Evolutionary conservation across 2,888 invertebrate species (phyloP), one percentile per base, ranked within the genome.

Genomic region (Dichetophora obliterata): DNA sequence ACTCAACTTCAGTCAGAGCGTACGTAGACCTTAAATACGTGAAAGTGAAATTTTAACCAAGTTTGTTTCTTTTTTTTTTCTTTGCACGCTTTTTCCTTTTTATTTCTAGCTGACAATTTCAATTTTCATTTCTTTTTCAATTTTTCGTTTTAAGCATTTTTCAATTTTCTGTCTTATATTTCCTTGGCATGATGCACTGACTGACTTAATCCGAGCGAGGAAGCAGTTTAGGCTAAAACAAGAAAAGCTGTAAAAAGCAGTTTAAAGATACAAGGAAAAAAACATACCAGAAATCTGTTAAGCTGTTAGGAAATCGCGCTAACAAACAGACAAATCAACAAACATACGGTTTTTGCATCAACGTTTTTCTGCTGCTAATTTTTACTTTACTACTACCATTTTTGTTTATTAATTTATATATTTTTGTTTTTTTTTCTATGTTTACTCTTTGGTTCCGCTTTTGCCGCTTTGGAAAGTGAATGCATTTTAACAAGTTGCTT

Each of bases 41-140:
- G 86, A 86, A 86, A 86, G 86, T 86, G 86, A 86, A 87, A 86
- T 85, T 87, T 83, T 70, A 75, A 27, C 66, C 59, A 73, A 77
- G 74, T 70, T 77, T 73, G 69, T 76, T 78, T 77, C n/a, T 76
- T 54, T 27, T 76, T 78, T 11, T 14, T 43, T 11, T 43, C 2
- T 11, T 43, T 43, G 11, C 2, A 2, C 14, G 43, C 2, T 43
- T 43, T 43, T 43, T 3, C 43, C 14, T 43, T 43, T 43, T 43
- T 43, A 14, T 37, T 5, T 11, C 2, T 43, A 43, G 11, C 43
- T 43, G 2, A 6, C 37, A 11, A 59, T 27, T 59, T 59, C 59
- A 59, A 59, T 59, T 59, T 59, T 59, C 59, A 59, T 59, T 59
- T 59, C 59, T 27, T 59, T 59, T 59, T 66, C 72, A 77, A 78